Conservation (phyloP, 2,797 vertebrate genomes). For the Selene dorsalis region DNA sequence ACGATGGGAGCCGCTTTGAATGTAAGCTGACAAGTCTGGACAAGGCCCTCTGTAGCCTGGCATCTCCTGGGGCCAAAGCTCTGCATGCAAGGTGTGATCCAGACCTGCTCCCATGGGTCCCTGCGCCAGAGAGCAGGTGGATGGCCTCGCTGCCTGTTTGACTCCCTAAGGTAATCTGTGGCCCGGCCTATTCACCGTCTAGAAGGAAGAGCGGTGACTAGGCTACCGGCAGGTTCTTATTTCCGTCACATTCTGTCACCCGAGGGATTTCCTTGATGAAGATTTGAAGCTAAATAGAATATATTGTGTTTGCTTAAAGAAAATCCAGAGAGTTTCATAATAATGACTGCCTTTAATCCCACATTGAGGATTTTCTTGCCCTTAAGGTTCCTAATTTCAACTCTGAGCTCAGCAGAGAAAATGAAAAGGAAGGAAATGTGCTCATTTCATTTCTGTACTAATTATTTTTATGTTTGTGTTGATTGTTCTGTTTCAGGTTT, state of each 20-base stretch:
- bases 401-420: background rate
- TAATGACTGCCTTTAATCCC: background rate
- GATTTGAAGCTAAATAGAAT: background rate
- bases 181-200: constrained; percentile 26
- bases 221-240: constrained; percentile 61
- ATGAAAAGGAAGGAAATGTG: too few species aligned
- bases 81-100: constrained; percentile 62
- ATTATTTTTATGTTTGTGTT: too few species aligned
- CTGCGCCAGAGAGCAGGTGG: constrained; percentile 70
- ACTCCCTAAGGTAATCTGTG: constrained; percentile 67
- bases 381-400: background rate
- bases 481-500: too few species aligned
- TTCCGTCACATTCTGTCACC: constrained; percentile 63
- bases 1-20: constrained; percentile 73
- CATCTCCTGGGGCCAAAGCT: constrained; percentile 55
- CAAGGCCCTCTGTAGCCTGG: constrained; percentile 68
- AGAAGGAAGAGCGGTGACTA: background rate
- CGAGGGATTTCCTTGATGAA: background rate
- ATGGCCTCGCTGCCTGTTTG: constrained; percentile 47
- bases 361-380: background rate
- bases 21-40: constrained; percentile 81
- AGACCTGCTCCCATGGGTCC: constrained; percentile 58
- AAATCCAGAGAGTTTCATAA: background rate
- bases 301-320: background rate
- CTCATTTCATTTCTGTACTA: too few species aligned